Conservation (phyloP, 2,113 vertebrate species). For the Lophochroa leadbeateri region DNA sequence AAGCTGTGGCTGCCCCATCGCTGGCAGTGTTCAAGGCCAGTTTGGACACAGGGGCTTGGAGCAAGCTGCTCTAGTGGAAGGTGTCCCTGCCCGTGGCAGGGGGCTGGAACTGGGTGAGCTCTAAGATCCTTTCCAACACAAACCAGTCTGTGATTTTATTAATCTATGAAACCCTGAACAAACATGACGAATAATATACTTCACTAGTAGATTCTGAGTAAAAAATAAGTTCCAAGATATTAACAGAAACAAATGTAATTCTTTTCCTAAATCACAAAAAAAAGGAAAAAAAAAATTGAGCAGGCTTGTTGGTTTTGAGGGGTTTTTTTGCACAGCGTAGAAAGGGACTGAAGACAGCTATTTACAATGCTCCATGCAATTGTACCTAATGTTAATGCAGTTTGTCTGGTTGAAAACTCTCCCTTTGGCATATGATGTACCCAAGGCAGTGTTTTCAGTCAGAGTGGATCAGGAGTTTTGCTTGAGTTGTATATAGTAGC, state of each 20-base stretch:
- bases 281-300: not conserved
- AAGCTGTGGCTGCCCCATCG: not conserved
- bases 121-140: not conserved
- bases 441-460: not conserved
- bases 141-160: not conserved
- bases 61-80: not conserved
- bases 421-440: no score
- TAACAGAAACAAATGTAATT: not conserved
- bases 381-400: no score
- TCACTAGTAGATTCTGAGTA: not conserved
- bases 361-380: fast-evolving
- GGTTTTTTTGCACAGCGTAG: no score
- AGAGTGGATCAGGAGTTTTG: not conserved
- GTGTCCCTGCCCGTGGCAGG: no score
- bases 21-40: not conserved
- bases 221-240: not conserved
- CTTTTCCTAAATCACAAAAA: not conserved
- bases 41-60: not conserved
- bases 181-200: fast-evolving
- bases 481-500: no score
- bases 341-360: no score
- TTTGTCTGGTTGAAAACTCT: not conserved
- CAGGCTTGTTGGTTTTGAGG: not conserved
- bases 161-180: not conserved
- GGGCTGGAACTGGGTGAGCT: not conserved